Evolutionary conservation across 2,113 vertebrate species (phyloP).

Genomic region (Camelus dromedarius): DNA sequence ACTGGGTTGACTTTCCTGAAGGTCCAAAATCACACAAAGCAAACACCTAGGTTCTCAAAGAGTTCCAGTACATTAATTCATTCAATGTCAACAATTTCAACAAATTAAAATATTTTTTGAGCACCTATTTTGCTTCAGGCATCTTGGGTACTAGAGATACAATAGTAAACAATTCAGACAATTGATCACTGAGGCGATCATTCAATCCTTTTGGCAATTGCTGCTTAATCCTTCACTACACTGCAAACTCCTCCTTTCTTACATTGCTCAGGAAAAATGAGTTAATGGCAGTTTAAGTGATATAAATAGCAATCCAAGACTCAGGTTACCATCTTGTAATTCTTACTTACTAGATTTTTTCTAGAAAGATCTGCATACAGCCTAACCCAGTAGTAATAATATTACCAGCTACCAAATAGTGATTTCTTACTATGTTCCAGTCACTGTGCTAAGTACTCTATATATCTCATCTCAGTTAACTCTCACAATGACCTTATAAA

Average conservation of each 20-base stretch:
- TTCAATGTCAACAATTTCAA: background rate
- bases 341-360: background rate
- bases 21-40: background rate
- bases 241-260: background rate
- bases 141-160: background rate
- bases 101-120: slow-evolving; percentile 4
- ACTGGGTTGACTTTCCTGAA: background rate
- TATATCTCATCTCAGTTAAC: background rate
- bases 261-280: background rate
- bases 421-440: background rate
- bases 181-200: background rate
- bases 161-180: background rate
- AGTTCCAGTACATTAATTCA: background rate
- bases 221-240: background rate
- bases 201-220: background rate
- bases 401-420: background rate
- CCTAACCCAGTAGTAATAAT: background rate
- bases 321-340: background rate
- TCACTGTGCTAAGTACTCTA: background rate
- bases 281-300: background rate
- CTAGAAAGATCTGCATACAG: background rate
- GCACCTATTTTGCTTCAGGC: background rate
- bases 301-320: background rate
- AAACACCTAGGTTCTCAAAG: background rate
- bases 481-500: background rate